phyloP scores from a whole-genome alignment of 2,888 invertebrate species.

The Hybos culiciformis region DNA sequence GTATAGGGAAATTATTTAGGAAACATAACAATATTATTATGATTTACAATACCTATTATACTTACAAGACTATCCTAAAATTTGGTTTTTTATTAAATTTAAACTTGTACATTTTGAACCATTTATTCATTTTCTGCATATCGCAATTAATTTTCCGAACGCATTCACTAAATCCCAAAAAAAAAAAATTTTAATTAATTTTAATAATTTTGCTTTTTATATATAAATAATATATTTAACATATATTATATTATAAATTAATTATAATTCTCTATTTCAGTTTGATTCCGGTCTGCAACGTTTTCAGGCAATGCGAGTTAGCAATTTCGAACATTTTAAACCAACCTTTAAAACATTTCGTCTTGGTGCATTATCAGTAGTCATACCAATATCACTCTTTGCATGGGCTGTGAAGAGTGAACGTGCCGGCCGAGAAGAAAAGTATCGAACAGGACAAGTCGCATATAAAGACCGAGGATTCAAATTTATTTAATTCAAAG shows the following conservation, averaged over 20 bases:
- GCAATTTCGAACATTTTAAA: conserved; percentile 50
- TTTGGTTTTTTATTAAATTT: not conserved
- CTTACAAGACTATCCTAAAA: no score
- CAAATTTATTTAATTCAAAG: conserved; percentile 47
- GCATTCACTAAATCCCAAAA: no score
- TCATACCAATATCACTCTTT: conserved; percentile 43
- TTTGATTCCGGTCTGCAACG: conserved; percentile 68
- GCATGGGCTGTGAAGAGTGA: conserved; percentile 41
- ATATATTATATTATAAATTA: not conserved
- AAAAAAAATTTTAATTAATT: not conserved
- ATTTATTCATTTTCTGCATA: not conserved
- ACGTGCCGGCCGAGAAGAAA: conserved; percentile 41
- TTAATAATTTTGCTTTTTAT: not conserved
- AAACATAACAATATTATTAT: no score
- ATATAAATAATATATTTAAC: conserved; percentile 2
- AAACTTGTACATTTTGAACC: not conserved
- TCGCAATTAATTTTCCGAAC: no score
- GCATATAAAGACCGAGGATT: conserved; percentile 58
- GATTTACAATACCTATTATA: no score
- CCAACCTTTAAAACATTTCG: conserved; percentile 45
- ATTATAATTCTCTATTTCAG: conserved; percentile 40
- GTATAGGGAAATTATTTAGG: no score
- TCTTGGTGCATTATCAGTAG: conserved; percentile 38
- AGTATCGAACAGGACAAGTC: conserved; percentile 55
- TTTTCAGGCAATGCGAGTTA: conserved; percentile 55